These are phyloP conservation scores for Nymphicus hollandicus DNA, from an alignment of 2,113 vertebrate genomes.

Conservation along the genomic window DNA sequence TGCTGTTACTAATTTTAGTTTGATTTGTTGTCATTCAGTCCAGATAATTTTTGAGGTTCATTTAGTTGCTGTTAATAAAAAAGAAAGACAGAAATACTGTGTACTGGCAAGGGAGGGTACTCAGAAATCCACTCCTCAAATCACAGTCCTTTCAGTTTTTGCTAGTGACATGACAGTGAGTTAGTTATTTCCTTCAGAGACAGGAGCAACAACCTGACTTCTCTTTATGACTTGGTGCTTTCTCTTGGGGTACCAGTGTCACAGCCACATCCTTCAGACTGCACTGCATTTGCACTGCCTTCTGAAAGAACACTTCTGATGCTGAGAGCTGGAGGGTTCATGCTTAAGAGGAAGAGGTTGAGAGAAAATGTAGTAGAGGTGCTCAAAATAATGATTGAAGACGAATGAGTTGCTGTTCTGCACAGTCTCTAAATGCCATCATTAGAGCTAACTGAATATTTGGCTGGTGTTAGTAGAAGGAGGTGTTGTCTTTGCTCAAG, in stretches of 20 bases:
- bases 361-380: not conserved
- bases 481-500: not conserved
- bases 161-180: not conserved
- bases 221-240: constrained; percentile 4
- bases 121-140: constrained; percentile 2
- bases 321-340: not conserved
- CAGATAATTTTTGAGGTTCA: constrained; percentile 60
- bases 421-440: not conserved
- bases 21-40: constrained; percentile 56
- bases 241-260: not conserved
- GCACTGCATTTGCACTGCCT: not conserved
- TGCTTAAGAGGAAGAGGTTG: not conserved
- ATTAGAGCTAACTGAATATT: not conserved
- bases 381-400: not conserved
- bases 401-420: not conserved
- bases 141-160: not conserved
- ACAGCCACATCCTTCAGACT: not conserved
- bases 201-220: not conserved
- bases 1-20: constrained; percentile 66
- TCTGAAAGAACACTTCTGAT: not conserved
- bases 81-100: constrained; percentile 28
- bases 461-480: not conserved
- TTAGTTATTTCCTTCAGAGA: constrained; percentile 16
- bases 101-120: not conserved
- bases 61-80: constrained; percentile 50